Evolutionary conservation across 2,113 vertebrate genomes (phyloP).

Genomic region (Dicaeum eximium): DNA sequence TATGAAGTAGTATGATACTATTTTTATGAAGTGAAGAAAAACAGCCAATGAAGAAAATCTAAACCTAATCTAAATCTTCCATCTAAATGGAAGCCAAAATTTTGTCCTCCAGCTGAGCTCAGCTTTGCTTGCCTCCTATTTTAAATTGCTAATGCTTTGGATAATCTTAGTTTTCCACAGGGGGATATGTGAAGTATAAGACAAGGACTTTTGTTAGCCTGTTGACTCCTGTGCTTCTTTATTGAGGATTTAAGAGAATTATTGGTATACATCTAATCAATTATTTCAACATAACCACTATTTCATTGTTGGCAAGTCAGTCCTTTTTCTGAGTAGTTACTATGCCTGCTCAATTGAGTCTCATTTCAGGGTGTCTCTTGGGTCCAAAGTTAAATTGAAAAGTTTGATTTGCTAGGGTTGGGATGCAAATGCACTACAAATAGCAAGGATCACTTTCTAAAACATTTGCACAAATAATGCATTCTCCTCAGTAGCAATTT

Average conservation of each 20-base stretch:
- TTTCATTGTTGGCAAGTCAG: neutral
- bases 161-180: neutral
- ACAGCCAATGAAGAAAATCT: neutral
- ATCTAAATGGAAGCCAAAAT: neutral
- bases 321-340: neutral
- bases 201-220: neutral
- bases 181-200: neutral
- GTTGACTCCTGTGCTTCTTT: neutral
- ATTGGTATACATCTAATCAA: neutral
- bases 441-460: neutral
- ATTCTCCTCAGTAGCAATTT: neutral
- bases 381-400: neutral
- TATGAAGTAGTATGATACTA: neutral
- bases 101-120: neutral
- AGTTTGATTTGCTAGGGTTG: neutral
- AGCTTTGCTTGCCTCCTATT: neutral
- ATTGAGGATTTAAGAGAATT: neutral
- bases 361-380: neutral
- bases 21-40: neutral
- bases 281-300: neutral
- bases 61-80: too few relatives aligned
- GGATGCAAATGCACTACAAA: neutral
- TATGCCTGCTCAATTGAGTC: neutral
- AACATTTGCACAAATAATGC: neutral
- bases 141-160: neutral